Conservation (phyloP, 2,113 vertebrate species). For the Prolemur simus region DNA sequence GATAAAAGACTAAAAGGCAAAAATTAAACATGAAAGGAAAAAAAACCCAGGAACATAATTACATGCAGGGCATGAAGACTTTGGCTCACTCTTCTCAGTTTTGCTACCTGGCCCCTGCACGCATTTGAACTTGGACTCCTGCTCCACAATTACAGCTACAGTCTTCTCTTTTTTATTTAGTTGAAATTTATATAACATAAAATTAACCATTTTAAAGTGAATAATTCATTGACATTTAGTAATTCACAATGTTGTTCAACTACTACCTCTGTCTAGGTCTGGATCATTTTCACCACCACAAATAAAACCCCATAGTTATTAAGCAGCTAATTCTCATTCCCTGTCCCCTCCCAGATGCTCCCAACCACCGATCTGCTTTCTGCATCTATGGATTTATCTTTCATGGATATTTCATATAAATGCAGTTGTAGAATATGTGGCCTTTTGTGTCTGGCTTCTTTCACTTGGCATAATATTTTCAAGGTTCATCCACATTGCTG, state of each 20-base stretch:
- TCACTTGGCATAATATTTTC: neutral
- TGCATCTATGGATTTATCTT: neutral
- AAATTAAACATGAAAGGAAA: neutral
- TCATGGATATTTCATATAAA: neutral
- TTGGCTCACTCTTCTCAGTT: neutral
- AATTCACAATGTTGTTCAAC: neutral
- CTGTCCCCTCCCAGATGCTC: neutral
- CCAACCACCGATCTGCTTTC: neutral
- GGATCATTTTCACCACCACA: neutral
- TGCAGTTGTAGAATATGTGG: neutral
- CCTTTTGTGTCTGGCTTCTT: neutral
- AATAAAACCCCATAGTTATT: neutral
- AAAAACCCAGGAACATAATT: neutral
- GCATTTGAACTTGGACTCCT: neutral
- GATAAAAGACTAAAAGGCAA: neutral
- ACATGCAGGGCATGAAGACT: neutral
- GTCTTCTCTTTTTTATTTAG: neutral
- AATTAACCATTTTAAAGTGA: conserved; percentile 2
- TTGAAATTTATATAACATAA: neutral
- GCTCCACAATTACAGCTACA: neutral
- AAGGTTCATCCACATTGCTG: neutral
- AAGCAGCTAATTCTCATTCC: neutral
- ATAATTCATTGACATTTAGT: neutral
- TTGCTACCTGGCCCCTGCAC: neutral
- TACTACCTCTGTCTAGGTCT: neutral